phyloP scores from a whole-genome alignment of 2,797 vertebrate genomes.

The Anabas testudineus region DNA sequence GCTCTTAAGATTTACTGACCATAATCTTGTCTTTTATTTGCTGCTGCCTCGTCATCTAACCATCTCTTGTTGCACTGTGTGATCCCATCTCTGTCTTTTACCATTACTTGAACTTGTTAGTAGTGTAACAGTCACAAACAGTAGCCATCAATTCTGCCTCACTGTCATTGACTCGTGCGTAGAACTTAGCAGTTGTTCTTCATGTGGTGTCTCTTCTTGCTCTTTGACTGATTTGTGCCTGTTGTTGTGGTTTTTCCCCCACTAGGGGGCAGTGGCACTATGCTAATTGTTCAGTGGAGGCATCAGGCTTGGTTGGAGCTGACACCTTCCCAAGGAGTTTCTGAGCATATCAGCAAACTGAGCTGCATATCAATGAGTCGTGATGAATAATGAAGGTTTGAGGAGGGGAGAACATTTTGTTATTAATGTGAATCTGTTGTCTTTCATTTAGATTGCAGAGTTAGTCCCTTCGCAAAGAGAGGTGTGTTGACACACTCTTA shows the following conservation, averaged over 20 bases:
- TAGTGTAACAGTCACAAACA: conserved; percentile 15
- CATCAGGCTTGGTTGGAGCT: conserved; percentile 21
- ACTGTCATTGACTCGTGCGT: not conserved
- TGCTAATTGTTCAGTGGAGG: conserved; percentile 40
- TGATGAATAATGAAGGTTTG: conserved; percentile 75
- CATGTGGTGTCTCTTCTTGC: not conserved
- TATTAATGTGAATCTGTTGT: conserved; percentile 76
- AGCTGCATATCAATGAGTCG: conserved; percentile 71
- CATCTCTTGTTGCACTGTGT: conserved; percentile 1
- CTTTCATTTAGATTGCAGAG: conserved; percentile 68
- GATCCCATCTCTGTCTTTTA: not conserved
- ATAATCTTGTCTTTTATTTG: not conserved
- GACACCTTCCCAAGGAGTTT: conserved; percentile 57
- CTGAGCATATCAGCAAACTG: conserved; percentile 40
- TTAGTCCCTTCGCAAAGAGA: conserved; percentile 71
- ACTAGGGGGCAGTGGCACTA: conserved; percentile 77
- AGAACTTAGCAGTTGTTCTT: not conserved
- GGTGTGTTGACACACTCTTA: conserved; percentile 68
- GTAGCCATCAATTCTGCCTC: not conserved
- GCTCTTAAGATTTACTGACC: not conserved
- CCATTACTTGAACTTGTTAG: not conserved
- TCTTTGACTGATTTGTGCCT: not conserved
- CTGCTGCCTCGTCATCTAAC: conserved; percentile 2
- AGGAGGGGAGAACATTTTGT: conserved; percentile 64
- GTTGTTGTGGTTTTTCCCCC: conserved; percentile 40